These are phyloP conservation scores for Isaurus tuberculatus DNA, from an alignment of 92 coral and sea anemone species.

Conservation along the genomic window DNA sequence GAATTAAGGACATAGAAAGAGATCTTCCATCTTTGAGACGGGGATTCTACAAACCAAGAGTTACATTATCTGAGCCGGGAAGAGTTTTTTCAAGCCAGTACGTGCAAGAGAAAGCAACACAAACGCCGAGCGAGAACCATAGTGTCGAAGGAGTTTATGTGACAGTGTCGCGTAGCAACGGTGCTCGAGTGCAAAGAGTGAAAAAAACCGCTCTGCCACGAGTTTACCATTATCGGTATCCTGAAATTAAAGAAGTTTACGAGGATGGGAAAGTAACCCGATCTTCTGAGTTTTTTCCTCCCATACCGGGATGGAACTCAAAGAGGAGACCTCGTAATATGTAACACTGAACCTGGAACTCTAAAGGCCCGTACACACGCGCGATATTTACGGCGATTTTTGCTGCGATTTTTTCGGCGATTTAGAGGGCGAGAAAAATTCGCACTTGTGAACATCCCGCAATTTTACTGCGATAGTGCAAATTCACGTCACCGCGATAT, in stretches of 20 bases:
- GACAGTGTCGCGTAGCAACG: conserved; percentile 51
- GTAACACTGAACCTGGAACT: not conserved
- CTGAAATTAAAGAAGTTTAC: conserved; percentile 19
- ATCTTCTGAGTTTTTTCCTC: conserved; percentile 29
- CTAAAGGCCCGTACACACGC: no score
- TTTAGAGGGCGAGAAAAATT: no score
- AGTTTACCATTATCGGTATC: conserved; percentile 11
- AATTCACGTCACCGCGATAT: no score
- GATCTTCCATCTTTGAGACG: conserved; percentile 24
- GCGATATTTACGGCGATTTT: no score
- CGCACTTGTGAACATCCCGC: no score
- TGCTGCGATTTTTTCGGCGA: no score
- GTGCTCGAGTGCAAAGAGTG: conserved; percentile 36
- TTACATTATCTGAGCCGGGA: conserved; percentile 16
- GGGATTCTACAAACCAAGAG: conserved; percentile 24
- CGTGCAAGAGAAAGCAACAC: conserved; percentile 44
- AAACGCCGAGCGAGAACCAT: conserved; percentile 47
- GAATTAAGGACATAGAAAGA: conserved; percentile 38
- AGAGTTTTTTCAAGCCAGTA: conserved; percentile 32
- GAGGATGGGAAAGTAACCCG: conserved; percentile 20
- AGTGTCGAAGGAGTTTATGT: conserved; percentile 45
- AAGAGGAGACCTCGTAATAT: conserved; percentile 38
- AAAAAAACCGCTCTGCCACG: conserved; percentile 32
- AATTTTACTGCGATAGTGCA: no score
- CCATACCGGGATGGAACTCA: conserved; percentile 45